Base-by-base conservation (phyloP, 2,113 vertebrate genomes). In the Ameiurus melas region DNA sequence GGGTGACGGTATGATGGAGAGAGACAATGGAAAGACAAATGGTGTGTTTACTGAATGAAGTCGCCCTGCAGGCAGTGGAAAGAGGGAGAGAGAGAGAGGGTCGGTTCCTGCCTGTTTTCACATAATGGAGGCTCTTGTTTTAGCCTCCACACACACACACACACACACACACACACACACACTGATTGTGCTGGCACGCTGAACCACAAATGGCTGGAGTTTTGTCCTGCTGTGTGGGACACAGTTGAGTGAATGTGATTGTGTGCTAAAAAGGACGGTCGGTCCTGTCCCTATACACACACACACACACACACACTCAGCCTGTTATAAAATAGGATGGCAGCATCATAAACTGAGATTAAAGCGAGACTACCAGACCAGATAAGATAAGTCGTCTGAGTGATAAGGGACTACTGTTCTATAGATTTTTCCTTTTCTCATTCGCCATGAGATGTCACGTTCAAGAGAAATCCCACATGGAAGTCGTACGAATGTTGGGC, bases 1-100 rank as follows among this genome's bases (percentile, higher is more conserved):
- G 36, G 7, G 16, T 51, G 87, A 86, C 33, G n/a, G 43, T 82
- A 80, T 89, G 89, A 71, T 71, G 84, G 85, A 83, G 90, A 87
- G 91, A 82, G 86, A 89, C 87, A 78, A 85, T 88, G 90, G 88
- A 91, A 91, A 81, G 81, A 85, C 81, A 88, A 92, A 92, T 93
- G 88, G 92, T 93, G 83, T 94, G 92, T 93, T 92, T 92, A 94
- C 90, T 92, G 93, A 95, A 94, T 96, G 93, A 95, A 95, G 95
- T 95, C 94, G 94, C 93, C 89, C 92, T 89, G 91, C 91, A 90
- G 86, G 91, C 88, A 91, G 83, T 47, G 43, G 43, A 43, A 90
- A n/a, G n/a, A 58, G 5, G 19, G 53, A 39, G 78, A 0, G 20
- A 57, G 62, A 90, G 91, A 91, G 90, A 91, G 91, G 93, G 94